These are phyloP conservation scores for Pangasianodon gigas DNA, from an alignment of 2,113 vertebrate species.

Conservation along the genomic window DNA sequence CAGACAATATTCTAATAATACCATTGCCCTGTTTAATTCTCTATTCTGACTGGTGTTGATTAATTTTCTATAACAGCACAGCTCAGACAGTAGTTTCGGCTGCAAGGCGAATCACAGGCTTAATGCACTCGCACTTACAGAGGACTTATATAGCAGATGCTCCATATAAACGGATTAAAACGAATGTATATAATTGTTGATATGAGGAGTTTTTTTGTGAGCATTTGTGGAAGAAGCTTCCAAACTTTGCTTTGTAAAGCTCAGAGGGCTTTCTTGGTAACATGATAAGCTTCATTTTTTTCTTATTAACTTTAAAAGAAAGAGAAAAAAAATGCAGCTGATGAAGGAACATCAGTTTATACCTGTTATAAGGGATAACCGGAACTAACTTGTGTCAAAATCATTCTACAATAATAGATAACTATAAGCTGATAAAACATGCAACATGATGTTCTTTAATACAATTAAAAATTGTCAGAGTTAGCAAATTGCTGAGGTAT, in stretches of 20 bases:
- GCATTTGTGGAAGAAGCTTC: neutral
- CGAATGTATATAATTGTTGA: neutral
- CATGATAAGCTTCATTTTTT: neutral
- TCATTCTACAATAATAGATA: neutral
- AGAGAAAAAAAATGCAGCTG: too few species aligned
- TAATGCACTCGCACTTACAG: neutral
- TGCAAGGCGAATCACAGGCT: neutral
- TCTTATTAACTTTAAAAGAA: neutral
- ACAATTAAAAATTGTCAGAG: neutral
- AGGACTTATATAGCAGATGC: neutral
- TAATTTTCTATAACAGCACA: neutral
- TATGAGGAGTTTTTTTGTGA: neutral
- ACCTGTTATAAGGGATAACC: neutral
- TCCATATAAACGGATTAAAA: neutral
- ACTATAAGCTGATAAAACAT: neutral
- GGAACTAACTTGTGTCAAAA: neutral
- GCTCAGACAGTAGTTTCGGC: neutral
- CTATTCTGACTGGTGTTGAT: neutral
- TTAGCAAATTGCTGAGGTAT: neutral
- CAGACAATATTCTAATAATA: neutral
- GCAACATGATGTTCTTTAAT: neutral
- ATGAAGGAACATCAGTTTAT: neutral
- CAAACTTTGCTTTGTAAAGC: neutral
- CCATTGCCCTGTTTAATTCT: neutral
- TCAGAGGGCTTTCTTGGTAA: neutral